Percentiles rank a stretch among this genome's conserved stretches.
Evolutionary conservation across 2,888 invertebrate species (phyloP).

Genomic region (Drosophila anomalata): DNA sequence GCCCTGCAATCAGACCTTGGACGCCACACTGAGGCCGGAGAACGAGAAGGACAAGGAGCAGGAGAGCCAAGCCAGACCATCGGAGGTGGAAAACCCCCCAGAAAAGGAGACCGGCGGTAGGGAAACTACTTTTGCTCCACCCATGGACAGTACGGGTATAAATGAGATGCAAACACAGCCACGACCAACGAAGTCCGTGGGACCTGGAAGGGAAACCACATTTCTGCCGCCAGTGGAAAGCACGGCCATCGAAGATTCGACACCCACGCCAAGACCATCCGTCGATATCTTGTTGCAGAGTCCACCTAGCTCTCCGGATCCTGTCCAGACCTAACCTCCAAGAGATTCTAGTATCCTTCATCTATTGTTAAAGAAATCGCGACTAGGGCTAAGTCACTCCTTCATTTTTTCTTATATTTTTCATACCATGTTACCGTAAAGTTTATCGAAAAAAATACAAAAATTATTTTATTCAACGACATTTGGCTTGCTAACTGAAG

Average conservation of each 20-base stretch:
- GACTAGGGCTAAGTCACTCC: not conserved
- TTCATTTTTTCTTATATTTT: not conserved
- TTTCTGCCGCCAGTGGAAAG: conserved; percentile 45
- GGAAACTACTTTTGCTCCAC: conserved; percentile 56
- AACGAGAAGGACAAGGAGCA: conserved; percentile 18
- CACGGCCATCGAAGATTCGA: conserved; percentile 20
- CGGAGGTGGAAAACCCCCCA: not conserved
- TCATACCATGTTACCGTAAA: not conserved
- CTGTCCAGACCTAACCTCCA: not conserved
- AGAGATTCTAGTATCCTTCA: not conserved
- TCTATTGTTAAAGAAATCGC: not conserved
- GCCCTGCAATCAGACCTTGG: not conserved
- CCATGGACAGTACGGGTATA: conserved; percentile 50
- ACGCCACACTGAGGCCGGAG: conserved; percentile 7
- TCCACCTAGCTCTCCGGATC: conserved; percentile 13
- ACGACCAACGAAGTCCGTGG: not conserved
- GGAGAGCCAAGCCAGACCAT: not conserved
- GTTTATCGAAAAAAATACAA: not conserved
- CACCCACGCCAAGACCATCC: not conserved
- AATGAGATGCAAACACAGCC: not conserved
- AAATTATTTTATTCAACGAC: not conserved
- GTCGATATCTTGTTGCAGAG: not conserved
- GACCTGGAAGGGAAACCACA: conserved; percentile 31
- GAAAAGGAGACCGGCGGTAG: not conserved
- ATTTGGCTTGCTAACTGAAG: conserved; percentile 40